A percentile compares a stretch with the other conserved stretches of the same genome.
These are phyloP conservation scores for Papilio elwesi DNA, from an alignment of 2,888 invertebrate species.

Conservation along the genomic window DNA sequence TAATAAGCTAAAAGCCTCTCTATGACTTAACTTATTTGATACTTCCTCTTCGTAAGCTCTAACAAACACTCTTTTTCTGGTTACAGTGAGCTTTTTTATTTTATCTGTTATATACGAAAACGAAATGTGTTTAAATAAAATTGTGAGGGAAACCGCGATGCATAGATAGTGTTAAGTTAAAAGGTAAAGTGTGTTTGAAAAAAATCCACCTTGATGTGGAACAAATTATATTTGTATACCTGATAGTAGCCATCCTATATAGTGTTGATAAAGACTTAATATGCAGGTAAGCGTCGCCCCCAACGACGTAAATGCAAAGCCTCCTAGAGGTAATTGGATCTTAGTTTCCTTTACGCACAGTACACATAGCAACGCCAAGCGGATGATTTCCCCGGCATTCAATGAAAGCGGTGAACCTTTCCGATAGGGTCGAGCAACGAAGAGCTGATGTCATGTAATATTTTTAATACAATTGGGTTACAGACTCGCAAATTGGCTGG, in stretches of 20 bases:
- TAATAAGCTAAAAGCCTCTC: slow-evolving; percentile 24
- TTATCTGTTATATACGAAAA: too few species aligned
- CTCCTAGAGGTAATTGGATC: slow-evolving; percentile 14
- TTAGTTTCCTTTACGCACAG: slow-evolving; percentile 4
- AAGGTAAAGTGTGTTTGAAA: too few species aligned
- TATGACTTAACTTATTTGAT: not conserved
- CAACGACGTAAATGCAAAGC: slow-evolving; percentile 7
- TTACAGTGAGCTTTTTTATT: not conserved
- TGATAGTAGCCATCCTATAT: not conserved
- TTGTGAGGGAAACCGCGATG: too few species aligned
- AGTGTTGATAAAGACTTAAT: not conserved
- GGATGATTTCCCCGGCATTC: not conserved
- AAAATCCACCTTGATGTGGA: too few species aligned
- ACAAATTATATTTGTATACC: not conserved
- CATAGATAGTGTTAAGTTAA: too few species aligned
- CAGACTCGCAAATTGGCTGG: not conserved
- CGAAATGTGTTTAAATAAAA: too few species aligned
- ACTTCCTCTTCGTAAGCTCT: not conserved
- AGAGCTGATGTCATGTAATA: not conserved
- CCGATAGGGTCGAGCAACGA: not conserved
- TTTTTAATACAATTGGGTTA: not conserved
- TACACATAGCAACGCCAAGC: slow-evolving; percentile 2
- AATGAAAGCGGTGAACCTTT: slow-evolving; percentile 1
- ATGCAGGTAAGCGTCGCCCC: slow-evolving; percentile 6
- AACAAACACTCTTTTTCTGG: not conserved